phyloP scores from a whole-genome alignment of 2,113 vertebrate genomes.

The Hippopotamus amphibius region DNA sequence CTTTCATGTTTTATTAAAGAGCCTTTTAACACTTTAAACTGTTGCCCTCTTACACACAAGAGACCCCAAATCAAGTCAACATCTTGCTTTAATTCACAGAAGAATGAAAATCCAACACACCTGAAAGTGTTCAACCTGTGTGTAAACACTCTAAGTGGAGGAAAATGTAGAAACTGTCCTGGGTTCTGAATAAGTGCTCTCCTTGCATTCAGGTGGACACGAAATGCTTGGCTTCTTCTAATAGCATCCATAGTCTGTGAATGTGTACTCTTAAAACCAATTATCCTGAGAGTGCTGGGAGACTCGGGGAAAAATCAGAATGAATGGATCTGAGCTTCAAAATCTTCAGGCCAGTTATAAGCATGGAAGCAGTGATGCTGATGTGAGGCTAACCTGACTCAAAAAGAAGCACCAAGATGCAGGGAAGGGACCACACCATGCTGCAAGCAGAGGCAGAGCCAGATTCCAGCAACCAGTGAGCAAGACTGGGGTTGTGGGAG shows the following conservation, averaged over 20 bases:
- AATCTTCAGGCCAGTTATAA: neutral
- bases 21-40: conserved; percentile 7
- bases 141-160: neutral
- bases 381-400: neutral
- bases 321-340: neutral
- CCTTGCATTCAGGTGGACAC: neutral
- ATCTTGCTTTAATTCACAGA: neutral
- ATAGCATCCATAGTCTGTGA: neutral
- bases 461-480: neutral
- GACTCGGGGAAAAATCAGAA: neutral
- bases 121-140: neutral
- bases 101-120: neutral
- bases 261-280: neutral
- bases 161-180: neutral
- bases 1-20: conserved; percentile 51
- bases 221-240: neutral
- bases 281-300: neutral
- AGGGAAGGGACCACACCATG: fast-evolving
- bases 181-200: neutral
- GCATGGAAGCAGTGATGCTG: neutral
- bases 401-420: neutral
- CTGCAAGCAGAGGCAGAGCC: neutral
- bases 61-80: neutral
- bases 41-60: neutral
- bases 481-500: neutral